These are phyloP conservation scores for Desmodus rotundus DNA, from an alignment of 2,113 vertebrate genomes.

Conservation along the genomic window DNA sequence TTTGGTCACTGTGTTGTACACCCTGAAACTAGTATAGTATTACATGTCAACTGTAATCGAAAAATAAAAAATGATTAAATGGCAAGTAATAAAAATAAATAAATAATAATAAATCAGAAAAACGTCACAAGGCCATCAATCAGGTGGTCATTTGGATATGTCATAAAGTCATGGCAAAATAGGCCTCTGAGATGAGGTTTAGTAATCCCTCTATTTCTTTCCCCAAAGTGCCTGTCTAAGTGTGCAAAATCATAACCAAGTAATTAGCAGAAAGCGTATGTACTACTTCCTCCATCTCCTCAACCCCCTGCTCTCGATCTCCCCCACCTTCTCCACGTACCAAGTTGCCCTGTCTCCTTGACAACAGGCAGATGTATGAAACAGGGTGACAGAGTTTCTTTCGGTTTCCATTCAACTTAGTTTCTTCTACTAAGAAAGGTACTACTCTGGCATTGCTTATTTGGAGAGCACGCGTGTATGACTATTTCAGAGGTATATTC, in stretches of 20 bases:
- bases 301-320: neutral
- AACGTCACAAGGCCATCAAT: neutral
- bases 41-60: neutral
- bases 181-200: neutral
- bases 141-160: neutral
- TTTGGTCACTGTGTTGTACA: neutral
- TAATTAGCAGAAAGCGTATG: conserved; percentile 24
- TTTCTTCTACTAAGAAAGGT: neutral
- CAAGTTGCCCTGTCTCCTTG: neutral
- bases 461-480: neutral
- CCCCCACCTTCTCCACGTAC: neutral
- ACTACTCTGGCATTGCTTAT: conserved; percentile 52
- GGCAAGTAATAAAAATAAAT: too few species aligned
- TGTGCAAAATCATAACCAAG: conserved; percentile 34
- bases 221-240: neutral
- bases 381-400: neutral
- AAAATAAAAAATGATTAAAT: neutral
- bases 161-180: neutral
- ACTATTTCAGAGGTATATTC: conserved; percentile 37
- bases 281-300: neutral
- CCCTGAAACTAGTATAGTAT: neutral
- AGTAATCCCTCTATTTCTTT: neutral
- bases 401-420: conserved; percentile 52
- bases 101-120: neutral
- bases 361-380: conserved; percentile 55